Conservation (phyloP, 2,113 vertebrate genomes). For the Herpetotheres cachinnans region DNA sequence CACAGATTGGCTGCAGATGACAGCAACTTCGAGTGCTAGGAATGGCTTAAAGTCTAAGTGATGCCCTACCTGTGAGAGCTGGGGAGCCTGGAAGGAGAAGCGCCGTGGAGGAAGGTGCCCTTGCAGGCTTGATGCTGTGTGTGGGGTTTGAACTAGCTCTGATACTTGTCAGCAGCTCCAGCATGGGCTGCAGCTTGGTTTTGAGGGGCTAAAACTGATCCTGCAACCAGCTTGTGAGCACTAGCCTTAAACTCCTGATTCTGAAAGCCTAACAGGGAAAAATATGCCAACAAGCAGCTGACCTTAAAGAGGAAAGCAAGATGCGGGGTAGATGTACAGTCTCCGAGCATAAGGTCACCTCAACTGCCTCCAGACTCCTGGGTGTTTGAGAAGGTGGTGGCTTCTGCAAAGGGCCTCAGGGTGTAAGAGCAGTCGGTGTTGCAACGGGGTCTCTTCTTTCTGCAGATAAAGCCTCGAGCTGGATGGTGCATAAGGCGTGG, state of each 20-base stretch:
- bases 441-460: neutral
- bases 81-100: neutral
- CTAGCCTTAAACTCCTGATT: neutral
- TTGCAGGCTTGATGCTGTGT: rapidly evolving
- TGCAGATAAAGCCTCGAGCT: neutral
- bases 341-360: neutral
- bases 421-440: rapidly evolving
- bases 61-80: neutral
- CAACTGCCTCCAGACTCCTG: neutral
- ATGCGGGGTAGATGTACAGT: neutral
- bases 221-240: neutral
- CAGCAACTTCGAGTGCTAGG: neutral
- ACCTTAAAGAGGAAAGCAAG: neutral
- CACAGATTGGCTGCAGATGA: neutral
- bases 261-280: neutral
- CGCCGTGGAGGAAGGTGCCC: rapidly evolving
- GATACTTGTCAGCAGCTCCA: neutral
- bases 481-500: neutral
- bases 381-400: neutral
- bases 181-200: neutral
- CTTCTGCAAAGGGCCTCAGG: neutral
- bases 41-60: neutral
- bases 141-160: neutral
- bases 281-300: neutral
- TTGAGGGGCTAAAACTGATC: neutral